These are phyloP conservation scores for Papilio elwesi DNA, from an alignment of 2,888 invertebrate species.

Conservation along the genomic window DNA sequence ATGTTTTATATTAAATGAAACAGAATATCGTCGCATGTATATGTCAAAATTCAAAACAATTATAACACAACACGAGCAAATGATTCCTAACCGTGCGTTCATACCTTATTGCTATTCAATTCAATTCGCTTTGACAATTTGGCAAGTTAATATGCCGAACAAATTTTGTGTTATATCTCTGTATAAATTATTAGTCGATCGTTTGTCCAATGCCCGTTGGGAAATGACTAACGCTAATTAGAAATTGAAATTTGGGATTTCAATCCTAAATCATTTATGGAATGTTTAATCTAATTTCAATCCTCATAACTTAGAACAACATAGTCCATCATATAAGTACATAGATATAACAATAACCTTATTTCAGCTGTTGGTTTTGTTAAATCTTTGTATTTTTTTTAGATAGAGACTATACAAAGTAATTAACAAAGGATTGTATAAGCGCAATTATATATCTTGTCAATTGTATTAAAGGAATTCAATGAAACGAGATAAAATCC, in stretches of 20 bases:
- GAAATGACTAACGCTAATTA: constrained; percentile 36
- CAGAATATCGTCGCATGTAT: neutral
- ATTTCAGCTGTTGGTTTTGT: too few species aligned
- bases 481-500: too few species aligned
- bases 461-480: too few species aligned
- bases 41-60: neutral
- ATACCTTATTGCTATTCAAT: constrained; percentile 4
- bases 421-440: too few species aligned
- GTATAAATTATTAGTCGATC: constrained; percentile 35
- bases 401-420: too few species aligned
- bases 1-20: neutral
- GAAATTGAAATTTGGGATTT: constrained; percentile 35
- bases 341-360: neutral
- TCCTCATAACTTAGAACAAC: neutral
- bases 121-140: constrained; percentile 31
- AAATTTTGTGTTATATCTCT: constrained; percentile 33
- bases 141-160: constrained; percentile 24
- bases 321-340: neutral
- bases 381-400: too few species aligned
- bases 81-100: constrained; percentile 6
- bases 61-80: neutral
- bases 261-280: constrained; percentile 26
- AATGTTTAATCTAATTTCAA: constrained; percentile 31
- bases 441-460: too few species aligned
- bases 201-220: constrained; percentile 33